Conservation (phyloP, 2,888 invertebrate genomes). For the Altica lythri region DNA sequence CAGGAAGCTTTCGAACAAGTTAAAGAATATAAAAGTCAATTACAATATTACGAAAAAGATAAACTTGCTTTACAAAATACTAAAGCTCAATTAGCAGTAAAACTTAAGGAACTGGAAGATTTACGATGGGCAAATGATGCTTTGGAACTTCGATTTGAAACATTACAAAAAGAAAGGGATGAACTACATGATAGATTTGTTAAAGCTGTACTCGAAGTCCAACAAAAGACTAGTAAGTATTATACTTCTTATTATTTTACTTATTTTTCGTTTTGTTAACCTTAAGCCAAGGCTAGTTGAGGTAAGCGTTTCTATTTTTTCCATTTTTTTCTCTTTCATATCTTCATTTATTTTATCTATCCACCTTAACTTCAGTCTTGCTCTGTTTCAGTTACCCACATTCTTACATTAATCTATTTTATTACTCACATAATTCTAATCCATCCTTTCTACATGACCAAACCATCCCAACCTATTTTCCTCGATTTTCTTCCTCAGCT, state of each 20-base stretch:
- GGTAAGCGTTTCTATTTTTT: too few species aligned
- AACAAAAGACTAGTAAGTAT: conserved; percentile 72
- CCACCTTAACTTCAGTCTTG: too few species aligned
- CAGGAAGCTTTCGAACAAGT: conserved; percentile 73
- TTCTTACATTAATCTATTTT: background rate
- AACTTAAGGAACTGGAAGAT: conserved; percentile 64
- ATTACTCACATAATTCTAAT: too few species aligned
- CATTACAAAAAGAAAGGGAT: conserved; percentile 74
- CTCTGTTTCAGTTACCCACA: too few species aligned
- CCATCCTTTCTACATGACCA: too few species aligned
- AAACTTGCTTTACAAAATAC: conserved; percentile 66
- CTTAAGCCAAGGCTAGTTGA: too few species aligned
- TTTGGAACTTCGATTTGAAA: conserved; percentile 78
- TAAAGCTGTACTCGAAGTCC: conserved; percentile 82
- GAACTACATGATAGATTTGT: conserved; percentile 80
- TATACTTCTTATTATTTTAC: too few species aligned
- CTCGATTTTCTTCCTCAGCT: too few species aligned
- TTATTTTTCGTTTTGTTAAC: too few species aligned
- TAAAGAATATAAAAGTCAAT: conserved; percentile 72
- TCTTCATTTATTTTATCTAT: too few species aligned
- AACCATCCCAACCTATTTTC: too few species aligned
- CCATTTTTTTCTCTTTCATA: too few species aligned
- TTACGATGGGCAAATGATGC: conserved; percentile 70
- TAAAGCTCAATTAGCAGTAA: conserved; percentile 57
- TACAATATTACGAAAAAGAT: conserved; percentile 86